Conservation (phyloP, 2,888 invertebrate species). For the Alloplasta piceator region DNA sequence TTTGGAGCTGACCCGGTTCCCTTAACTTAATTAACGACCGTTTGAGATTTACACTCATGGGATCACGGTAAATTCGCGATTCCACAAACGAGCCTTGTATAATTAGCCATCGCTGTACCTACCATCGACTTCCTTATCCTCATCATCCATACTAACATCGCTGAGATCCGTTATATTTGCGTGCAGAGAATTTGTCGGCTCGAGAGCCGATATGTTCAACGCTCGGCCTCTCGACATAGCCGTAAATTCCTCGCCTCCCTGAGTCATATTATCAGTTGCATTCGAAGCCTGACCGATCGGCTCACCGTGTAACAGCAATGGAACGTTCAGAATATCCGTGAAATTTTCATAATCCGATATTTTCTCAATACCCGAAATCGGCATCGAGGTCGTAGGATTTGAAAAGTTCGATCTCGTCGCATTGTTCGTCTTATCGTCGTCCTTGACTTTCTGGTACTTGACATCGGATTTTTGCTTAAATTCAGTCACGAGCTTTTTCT, state of each 20-base stretch:
- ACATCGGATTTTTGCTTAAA: slow-evolving; percentile 76
- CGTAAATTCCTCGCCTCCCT: slow-evolving; percentile 44
- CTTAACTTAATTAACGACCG: no score
- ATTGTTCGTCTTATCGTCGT: slow-evolving; percentile 68
- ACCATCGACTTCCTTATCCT: slow-evolving; percentile 83
- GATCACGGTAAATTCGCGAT: no score
- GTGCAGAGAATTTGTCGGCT: slow-evolving; percentile 79
- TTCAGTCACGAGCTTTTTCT: slow-evolving; percentile 75
- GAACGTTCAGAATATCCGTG: slow-evolving; percentile 57
- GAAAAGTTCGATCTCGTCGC: slow-evolving; percentile 87
- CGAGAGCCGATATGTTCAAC: slow-evolving; percentile 78
- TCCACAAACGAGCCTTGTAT: no score
- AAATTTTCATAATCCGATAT: slow-evolving; percentile 42
- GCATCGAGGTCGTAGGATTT: slow-evolving; percentile 84
- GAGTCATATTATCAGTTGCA: slow-evolving; percentile 19
- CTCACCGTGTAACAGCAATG: slow-evolving; percentile 71
- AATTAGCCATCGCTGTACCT: slow-evolving; percentile 1
- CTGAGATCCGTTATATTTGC: slow-evolving; percentile 87
- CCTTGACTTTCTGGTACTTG: slow-evolving; percentile 76
- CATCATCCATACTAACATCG: slow-evolving; percentile 91
- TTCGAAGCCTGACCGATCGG: slow-evolving; percentile 57
- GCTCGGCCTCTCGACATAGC: slow-evolving; percentile 75
- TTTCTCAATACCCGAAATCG: slow-evolving; percentile 55
- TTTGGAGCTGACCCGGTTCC: no score
- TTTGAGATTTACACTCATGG: no score